Percentiles rank a stretch among this genome's conserved stretches.
Evolutionary conservation across 2,888 invertebrate species (phyloP).

Genomic region (Ichneumoninae sp.): DNA sequence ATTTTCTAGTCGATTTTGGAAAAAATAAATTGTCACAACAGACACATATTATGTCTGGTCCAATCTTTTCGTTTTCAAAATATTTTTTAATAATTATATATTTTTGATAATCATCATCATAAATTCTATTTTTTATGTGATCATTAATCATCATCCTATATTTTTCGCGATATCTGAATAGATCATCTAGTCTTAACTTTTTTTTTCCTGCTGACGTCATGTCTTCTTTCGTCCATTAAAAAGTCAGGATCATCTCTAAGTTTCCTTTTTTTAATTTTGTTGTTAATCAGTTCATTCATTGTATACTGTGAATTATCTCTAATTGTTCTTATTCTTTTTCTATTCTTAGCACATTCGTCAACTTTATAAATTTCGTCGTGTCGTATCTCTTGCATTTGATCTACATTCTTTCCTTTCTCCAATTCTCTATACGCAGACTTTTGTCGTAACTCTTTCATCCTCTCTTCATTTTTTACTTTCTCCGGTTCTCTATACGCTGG

Average conservation of each 20-base stretch:
- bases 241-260: conserved; percentile 22
- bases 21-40: conserved; percentile 50
- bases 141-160: conserved; percentile 7
- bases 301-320: conserved; percentile 11
- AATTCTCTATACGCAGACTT: not conserved
- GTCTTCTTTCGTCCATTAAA: conserved; percentile 16
- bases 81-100: conserved; percentile 36
- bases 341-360: conserved; percentile 12
- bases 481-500: not conserved
- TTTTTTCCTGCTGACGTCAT: not conserved
- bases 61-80: conserved; percentile 42
- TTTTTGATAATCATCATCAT: conserved; percentile 27
- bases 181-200: conserved; percentile 1
- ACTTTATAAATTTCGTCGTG: not conserved
- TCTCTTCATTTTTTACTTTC: not conserved
- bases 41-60: conserved; percentile 54
- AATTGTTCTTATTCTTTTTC: conserved; percentile 15
- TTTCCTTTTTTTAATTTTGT: conserved; percentile 3
- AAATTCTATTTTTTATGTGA: conserved; percentile 2
- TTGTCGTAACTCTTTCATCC: not conserved
- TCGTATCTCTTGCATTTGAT: not conserved
- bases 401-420: not conserved
- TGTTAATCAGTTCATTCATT: conserved; percentile 9
- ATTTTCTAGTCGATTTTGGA: conserved; percentile 24
- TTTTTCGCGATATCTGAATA: conserved; percentile 24